Base-by-base conservation (phyloP, 2,888 invertebrate species). In the Hermaeophaga mercurialis region DNA sequence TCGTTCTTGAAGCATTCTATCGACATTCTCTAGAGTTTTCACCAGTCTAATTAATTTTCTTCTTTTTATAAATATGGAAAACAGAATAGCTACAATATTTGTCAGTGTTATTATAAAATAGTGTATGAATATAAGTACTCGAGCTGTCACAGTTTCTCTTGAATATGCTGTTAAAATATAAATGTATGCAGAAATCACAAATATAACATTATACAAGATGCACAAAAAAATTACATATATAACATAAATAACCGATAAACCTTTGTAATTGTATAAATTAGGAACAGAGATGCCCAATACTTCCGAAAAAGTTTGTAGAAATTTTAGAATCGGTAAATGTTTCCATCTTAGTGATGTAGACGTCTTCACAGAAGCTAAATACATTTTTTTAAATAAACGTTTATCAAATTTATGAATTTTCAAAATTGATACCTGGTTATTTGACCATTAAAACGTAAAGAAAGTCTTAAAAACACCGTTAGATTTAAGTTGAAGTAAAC, bases 221-320 rank as follows among this genome's bases (percentile, higher is more conserved):
- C 54, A 58, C 7, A 58, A 31, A 15, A 55, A 22, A n/a, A 53
- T 5, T 24, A 26, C 47, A 39, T 59, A 59, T 3, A 46, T 41
- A 8, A 56, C 17, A 17, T 59, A 62, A n/a, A 59, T 26, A 2
- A 59, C 8, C 9, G 57, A 26, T 11, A 60, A 14, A 22, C 62
- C 62, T 24, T 52, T 48, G 24, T 60, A 63, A n/a, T 48, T 7
- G 19, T 56, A 54, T 6, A 63, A 36, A 28, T 56, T 54, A 8
- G 62, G 62, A n/a, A 58, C 54, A 6, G 54, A 47, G 11, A 60
- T 17, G 1, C 56, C 55, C 12, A 55, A 39, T 9, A 54, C 11
- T 28, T 41, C 45, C 1, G 59, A 62, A 12, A 54, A 2, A 39
- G 44, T 7, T 36, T 62, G 61, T 38, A 60, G 12, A 1, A 54